phyloP scores from a whole-genome alignment of 2,113 vertebrate species.

The Trematomus loennbergii region DNA sequence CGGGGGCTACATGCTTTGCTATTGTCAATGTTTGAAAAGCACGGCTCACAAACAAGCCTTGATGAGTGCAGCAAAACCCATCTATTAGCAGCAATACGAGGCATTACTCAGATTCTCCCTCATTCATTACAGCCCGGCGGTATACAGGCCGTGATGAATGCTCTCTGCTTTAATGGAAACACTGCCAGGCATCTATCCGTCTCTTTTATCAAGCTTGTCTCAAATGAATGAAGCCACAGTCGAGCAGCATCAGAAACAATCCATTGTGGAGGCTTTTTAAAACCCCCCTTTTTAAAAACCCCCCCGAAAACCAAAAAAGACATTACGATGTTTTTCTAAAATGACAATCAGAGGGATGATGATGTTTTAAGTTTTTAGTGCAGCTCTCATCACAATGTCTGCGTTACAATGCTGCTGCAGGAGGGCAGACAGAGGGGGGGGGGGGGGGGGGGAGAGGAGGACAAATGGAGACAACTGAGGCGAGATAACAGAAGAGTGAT shows the following conservation, averaged over 20 bases:
- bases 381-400: conserved; percentile 58
- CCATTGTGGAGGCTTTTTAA: conserved; percentile 70
- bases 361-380: conserved; percentile 61
- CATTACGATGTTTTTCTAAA: conserved; percentile 39
- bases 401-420: conserved; percentile 48
- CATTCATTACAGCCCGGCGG: conserved; percentile 79
- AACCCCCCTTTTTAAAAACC: no score
- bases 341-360: conserved; percentile 64
- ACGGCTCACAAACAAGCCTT: conserved; percentile 77
- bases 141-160: conserved; percentile 85
- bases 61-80: conserved; percentile 82
- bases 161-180: conserved; percentile 82
- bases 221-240: conserved; percentile 82
- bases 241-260: conserved; percentile 81
- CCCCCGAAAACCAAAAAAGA: conserved; percentile 2
- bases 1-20: conserved; percentile 77
- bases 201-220: conserved; percentile 83
- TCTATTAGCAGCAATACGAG: conserved; percentile 81
- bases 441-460: conserved; percentile 28
- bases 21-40: conserved; percentile 79
- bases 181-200: conserved; percentile 85
- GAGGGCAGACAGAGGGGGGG: conserved; percentile 35
- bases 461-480: conserved; percentile 54
- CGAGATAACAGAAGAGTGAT: conserved; percentile 56
- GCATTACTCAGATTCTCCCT: conserved; percentile 80